Evolutionary conservation across 1,140 invertebrate genomes (phyloP).

Genomic region (Drosophila albomicans): DNA sequence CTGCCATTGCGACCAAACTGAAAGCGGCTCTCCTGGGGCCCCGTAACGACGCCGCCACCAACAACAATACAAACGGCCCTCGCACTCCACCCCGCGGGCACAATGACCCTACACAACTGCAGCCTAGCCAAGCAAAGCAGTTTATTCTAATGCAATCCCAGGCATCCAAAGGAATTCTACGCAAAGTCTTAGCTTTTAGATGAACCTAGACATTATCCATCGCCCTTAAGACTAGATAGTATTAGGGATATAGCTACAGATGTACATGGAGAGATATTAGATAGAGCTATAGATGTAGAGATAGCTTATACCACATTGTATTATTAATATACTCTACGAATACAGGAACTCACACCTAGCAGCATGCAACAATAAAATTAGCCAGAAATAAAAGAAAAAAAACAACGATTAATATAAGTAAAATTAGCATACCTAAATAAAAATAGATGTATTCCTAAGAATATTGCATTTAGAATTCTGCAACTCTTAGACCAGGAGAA

Average conservation of each 20-base stretch:
- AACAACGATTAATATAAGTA: conserved; percentile 33
- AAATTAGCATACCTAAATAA: conserved; percentile 4
- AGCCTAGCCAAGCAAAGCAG: conserved; percentile 78
- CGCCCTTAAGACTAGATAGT: conserved; percentile 17
- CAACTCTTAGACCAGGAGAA: neutral
- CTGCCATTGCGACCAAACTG: conserved; percentile 76
- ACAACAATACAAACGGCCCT: conserved; percentile 63
- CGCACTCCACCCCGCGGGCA: conserved; percentile 64
- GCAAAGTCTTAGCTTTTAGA: conserved; percentile 66
- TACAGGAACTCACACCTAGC: conserved; percentile 70
- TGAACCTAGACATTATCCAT: conserved; percentile 41
- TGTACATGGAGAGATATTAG: conserved; percentile 33
- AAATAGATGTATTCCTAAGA: neutral
- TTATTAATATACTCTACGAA: conserved; percentile 51
- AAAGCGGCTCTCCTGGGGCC: conserved; percentile 80
- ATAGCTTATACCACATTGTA: conserved; percentile 57
- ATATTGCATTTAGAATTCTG: neutral
- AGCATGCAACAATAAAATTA: conserved; percentile 35
- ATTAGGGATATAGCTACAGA: neutral
- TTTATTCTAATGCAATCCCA: conserved; percentile 61
- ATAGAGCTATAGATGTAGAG: conserved; percentile 43
- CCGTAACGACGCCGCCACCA: conserved; percentile 69
- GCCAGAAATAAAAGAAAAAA: conserved; percentile 28
- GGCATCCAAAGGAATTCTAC: conserved; percentile 72
- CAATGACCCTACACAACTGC: conserved; percentile 77